Evolutionary conservation across 2,113 vertebrate species (phyloP).

Genomic region (Drymodes brunneopygia): DNA sequence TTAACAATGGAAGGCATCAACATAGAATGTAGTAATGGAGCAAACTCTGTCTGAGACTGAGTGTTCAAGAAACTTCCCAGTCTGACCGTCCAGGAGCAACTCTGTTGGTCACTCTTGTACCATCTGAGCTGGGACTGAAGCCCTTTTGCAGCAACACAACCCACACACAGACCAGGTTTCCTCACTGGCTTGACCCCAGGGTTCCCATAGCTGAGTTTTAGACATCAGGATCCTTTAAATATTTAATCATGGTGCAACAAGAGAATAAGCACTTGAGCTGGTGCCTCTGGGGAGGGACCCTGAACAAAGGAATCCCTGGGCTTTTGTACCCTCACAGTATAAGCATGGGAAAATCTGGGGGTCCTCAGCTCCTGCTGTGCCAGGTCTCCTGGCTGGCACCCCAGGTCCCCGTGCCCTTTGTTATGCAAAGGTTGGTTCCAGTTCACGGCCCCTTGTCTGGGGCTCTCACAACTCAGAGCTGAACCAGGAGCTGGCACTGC

Average conservation of each 20-base stretch:
- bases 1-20: background rate
- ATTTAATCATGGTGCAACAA: background rate
- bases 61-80: background rate
- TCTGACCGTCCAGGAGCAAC: background rate
- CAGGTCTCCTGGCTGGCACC: rapidly evolving
- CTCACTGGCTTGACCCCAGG: background rate
- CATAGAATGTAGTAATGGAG: background rate
- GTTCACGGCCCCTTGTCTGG: rapidly evolving
- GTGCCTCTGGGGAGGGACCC: background rate
- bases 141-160: background rate
- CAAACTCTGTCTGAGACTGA: background rate
- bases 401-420: rapidly evolving
- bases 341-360: background rate
- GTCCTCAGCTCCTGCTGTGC: rapidly evolving
- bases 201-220: background rate
- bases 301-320: background rate
- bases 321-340: background rate
- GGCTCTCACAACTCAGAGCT: background rate
- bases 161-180: background rate
- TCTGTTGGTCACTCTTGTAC: rapidly evolving
- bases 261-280: background rate
- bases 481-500: background rate
- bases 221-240: background rate
- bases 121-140: background rate
- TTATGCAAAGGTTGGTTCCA: background rate